Evolutionary conservation across 2,113 vertebrate genomes (phyloP), one percentile per base, ranked within the genome.

Genomic region (Tylochromis polylepis): DNA sequence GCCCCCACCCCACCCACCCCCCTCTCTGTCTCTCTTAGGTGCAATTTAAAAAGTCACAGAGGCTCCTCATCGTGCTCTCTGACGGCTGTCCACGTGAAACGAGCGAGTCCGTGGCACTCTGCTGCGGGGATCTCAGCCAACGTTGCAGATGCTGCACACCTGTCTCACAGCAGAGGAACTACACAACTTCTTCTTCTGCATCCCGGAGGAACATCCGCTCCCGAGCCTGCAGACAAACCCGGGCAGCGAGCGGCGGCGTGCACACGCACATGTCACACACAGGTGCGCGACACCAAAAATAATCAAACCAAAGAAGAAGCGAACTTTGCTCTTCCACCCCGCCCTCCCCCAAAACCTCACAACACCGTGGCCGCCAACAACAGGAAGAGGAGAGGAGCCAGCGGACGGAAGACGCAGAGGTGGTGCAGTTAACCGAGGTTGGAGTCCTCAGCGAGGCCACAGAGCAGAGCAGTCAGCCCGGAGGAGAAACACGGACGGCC

Each of bases 21-120:
- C 16, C n/a, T 60, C 59, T 34, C 5, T 82, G 38, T 82, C 36
- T 84, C 56, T 84, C 67, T 93, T 93, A 96, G 83, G 95, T 95
- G 87, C 83, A 94, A 89, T 95, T 95, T 80, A 92, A 89, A 94
- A 95, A 95, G 95, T 95, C 91, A 89, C 8, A 79, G n/a, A 87
- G 88, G 86, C 87, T 89, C 91, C 91, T 94, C 95, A 95, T 96
- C 79, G 72, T 94, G 80, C 75, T 86, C 51, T 77, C 62, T 81
- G 80, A 86, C 85, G 83, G 82, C 9, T 83, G 81, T 56, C 89
- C 88, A 87, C 85, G 58, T 46, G 49, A 86, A 83, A 78, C 16
- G 3, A 87, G 80, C 57, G 83, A 62, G 86, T 87, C 87, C 78
- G 46, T 78, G 59, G 34, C 84, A 43, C 85, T 81, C 72, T 59